Evolutionary conservation across 2,797 vertebrate species (phyloP).

Genomic region (Picus viridis): DNA sequence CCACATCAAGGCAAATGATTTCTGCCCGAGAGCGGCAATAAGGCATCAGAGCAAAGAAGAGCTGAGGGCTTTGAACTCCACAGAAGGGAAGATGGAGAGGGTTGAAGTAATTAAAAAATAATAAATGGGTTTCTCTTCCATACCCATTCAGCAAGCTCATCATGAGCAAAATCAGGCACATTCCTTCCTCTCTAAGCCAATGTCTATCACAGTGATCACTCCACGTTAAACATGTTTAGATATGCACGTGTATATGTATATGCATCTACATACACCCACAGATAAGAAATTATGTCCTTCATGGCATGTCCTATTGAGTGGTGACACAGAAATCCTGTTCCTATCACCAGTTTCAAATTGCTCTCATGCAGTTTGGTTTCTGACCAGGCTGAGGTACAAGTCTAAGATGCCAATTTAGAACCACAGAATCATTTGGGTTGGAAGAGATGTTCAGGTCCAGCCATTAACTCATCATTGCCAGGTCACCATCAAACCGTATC

Average conservation of each 20-base stretch:
- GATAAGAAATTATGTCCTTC: not conserved
- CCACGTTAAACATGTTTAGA: not conserved
- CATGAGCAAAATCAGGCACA: not conserved
- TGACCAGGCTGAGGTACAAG: fast-evolving
- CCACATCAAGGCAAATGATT: not conserved
- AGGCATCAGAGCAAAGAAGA: not conserved
- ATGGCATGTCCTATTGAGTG: not conserved
- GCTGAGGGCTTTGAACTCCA: not conserved
- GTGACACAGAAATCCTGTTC: not conserved
- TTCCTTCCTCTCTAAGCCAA: not conserved
- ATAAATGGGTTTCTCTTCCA: not conserved
- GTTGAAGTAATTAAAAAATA: not conserved
- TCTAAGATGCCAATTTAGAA: fast-evolving
- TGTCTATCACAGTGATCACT: not conserved
- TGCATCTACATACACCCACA: not conserved
- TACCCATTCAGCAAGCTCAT: not conserved
- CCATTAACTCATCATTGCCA: too few relatives aligned
- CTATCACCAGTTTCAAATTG: not conserved
- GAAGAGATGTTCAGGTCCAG: too few relatives aligned
- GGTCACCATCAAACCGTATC: too few relatives aligned
- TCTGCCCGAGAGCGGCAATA: not conserved
- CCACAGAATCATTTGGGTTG: too few relatives aligned
- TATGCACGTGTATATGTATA: not conserved
- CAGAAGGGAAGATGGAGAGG: not conserved
- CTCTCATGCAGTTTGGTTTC: not conserved